Base-by-base conservation (phyloP, 2,888 invertebrate species). In the Mesorhabditis sp. region DNA sequence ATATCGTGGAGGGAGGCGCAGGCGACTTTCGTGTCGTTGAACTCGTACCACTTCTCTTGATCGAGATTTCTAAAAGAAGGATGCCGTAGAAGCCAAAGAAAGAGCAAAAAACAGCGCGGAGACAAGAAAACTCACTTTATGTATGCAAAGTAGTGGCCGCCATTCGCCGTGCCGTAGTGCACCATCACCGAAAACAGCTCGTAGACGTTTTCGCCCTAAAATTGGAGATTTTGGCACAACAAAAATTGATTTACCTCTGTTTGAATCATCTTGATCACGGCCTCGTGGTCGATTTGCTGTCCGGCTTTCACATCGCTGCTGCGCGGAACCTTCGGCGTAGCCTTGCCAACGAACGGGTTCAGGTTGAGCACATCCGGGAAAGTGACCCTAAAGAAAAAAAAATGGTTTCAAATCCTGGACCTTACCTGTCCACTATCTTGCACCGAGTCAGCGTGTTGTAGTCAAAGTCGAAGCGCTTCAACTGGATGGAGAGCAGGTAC, bases 121-220 rank as follows among this genome's bases (percentile, higher is more conserved):
- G 7, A 2, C 58, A 50, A n/a, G 10, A 13, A 90, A 72, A 89
- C 92, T 84, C 77, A 88, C 89, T 92, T 93, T 72, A 94, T 92
- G 83, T 93, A 93, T 2, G 93, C 93, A 86, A 92, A 94, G 86
- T 94, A 94, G 87, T 94, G 94, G 1, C 94, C 94, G 43, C 93
- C 93, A 28, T 91, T 91, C 0, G 93, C 93, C 86, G 92, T 93
- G 10, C 94, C 94, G 43, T 92, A 92, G 87, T 94, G 94, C 70
- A 94, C 92, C 92, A 94, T 93, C 76, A 94, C 92, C 28, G 93
- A 92, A 86, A 93, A 94, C 50, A 94, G 87, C 86, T 94, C 93
- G 86, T 94, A 94, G 65, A 90, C 87, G 86, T 91, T 92, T 0
- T 92, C 92, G 3, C 92, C 92, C 72, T 50, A 50, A 13, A 10